A percentile compares a stretch with the other conserved stretches of the same genome.
Conservation (phyloP, 1,140 invertebrate species). For the Plodia interpunctella region DNA sequence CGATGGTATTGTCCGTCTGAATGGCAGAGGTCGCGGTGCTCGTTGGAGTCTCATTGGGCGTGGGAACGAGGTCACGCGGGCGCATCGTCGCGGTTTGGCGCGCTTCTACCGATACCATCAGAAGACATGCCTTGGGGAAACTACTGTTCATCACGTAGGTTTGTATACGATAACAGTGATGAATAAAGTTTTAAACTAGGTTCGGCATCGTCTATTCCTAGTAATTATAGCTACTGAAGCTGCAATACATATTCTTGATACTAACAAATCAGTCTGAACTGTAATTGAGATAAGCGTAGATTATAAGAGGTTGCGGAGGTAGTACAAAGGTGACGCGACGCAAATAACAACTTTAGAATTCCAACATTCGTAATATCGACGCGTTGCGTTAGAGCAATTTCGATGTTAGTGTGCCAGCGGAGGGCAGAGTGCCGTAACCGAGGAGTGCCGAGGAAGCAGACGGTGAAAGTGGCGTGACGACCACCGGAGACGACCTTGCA, state of each 20-base stretch:
- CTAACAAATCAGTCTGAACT: too few species aligned
- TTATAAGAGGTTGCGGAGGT: slow-evolving; percentile 14
- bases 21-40: slow-evolving; percentile 22
- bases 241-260: too few species aligned
- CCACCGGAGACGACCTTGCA: slow-evolving; percentile 42
- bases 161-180: too few species aligned
- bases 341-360: neutral
- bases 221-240: too few species aligned
- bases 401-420: neutral
- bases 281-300: too few species aligned
- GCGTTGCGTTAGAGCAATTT: neutral
- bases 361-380: neutral
- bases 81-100: slow-evolving; percentile 50
- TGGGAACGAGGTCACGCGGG: slow-evolving; percentile 65
- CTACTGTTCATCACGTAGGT: neutral
- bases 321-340: neutral
- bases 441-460: slow-evolving; percentile 18
- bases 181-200: too few species aligned
- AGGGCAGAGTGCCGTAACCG: slow-evolving; percentile 14
- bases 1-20: slow-evolving; percentile 24
- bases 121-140: neutral
- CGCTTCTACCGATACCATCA: neutral
- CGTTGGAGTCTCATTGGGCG: slow-evolving; percentile 29
- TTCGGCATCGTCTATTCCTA: too few species aligned
- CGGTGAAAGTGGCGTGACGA: slow-evolving; percentile 46